Base-by-base conservation (phyloP, 2,113 vertebrate species). In the Nothoprocta pentlandii region DNA sequence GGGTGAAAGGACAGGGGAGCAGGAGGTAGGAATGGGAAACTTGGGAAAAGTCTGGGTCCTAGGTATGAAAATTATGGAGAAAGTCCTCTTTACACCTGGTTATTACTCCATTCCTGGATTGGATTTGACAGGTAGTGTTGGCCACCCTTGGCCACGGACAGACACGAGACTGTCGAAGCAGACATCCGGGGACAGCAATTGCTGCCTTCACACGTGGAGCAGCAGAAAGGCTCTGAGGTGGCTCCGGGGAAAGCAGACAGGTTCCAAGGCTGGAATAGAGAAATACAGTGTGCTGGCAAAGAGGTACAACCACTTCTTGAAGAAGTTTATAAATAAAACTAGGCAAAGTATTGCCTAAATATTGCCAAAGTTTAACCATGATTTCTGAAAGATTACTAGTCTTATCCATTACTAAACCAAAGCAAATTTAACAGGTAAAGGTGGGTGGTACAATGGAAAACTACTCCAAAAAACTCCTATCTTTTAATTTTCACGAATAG, bases 401-500 rank as follows among this genome's bases (percentile, higher is more conserved):
- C 7, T 79, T 85, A 32, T 9, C 12, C 61, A 34, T 66, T n/a
- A 58, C n/a, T 70, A 12, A 46, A 82, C 85, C 26, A 93, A 87
- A 93, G 54, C 32, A 77, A 80, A 87, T 66, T 58, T 77, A 67
- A 73, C 26, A 80, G 78, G 87, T 91, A 23, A 82, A 81, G 30
- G 68, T 77, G 77, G 84, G 75, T 87, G 81, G 59, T 36, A 70
- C 49, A 51, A 61, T 83, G 89, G 94, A 94, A 94, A 92, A 92
- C 70, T 46, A 89, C 75, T 94, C 6, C 41, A 74, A 39, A 39
- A 89, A 89, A 74, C 67, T 93, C 63, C 54, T 80, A 87, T 80
- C 36, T 95, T 92, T 89, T 56, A 82, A 74, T 39, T 77, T 69
- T 68, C 41, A 58, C 96, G 75, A 96, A 93, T 80, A 93, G 87